Evolutionary conservation across 2,797 vertebrate species (phyloP), one percentile per base, ranked within the genome.

Genomic region (Mormyrus proboscirostris): DNA sequence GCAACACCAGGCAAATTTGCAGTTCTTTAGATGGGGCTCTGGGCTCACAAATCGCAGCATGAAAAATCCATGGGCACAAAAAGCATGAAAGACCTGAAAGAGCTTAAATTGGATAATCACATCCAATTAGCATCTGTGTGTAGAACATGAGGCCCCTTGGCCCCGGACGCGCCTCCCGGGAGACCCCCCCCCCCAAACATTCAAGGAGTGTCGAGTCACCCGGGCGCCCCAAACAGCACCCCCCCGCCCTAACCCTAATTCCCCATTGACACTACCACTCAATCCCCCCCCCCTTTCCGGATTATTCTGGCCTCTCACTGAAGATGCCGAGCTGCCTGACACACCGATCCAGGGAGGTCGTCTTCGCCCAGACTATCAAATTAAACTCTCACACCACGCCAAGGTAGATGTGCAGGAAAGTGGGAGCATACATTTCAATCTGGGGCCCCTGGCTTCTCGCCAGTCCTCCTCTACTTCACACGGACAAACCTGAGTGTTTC

Each of bases 51-150:
- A 47, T 25, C n/a, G 14, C 5, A 57, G 84, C 25, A n/a, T 4
- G 29, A 2, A 16, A 50, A 86, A 84, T 22, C 50, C 73, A 59
- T 84, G 3, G n/a, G 9, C 19, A 29, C 90, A 89, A 88, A 33
- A 86, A 83, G 90, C 89, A 89, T 88, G 90, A 76, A 76, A 76
- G 69, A 89, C 79, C n/a, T 47, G 85, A n/a, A 86, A 57, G 19
- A 12, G 83, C 90, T 88, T 91, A 90, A 93, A 92, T 92, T 79
- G 88, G 89, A 93, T 92, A 93, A 92, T 92, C 90, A 83, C 91
- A 91, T 92, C 90, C 91, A 92, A 93, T 93, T 93, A 93, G 91
- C 90, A 92, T 90, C 44, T 92, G 53, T 33, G 59, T 88, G 62
- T 79, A 41, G 49, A 76, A 49, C 88, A 89, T 90, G 19, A 51